These are phyloP conservation scores for Heteromurus nitidus DNA, from an alignment of 2,888 invertebrate genomes.

Conservation along the genomic window DNA sequence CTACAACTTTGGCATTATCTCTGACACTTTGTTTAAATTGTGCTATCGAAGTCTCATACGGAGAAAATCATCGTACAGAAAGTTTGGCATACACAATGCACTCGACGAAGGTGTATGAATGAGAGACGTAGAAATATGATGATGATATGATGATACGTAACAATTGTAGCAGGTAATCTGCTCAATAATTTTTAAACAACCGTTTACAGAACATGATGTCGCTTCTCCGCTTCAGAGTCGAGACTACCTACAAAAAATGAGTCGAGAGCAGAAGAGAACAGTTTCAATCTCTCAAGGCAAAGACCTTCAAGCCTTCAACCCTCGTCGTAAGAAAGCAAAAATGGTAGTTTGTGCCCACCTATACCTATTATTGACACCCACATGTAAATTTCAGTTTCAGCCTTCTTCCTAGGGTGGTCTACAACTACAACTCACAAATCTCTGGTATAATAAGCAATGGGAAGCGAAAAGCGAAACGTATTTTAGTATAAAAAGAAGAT, in stretches of 20 bases:
- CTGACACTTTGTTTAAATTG: too few species aligned
- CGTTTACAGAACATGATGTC: too few species aligned
- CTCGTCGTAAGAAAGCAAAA: conserved; percentile 5
- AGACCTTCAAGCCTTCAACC: conserved; percentile 33
- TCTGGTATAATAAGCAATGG: too few species aligned
- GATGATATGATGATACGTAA: not conserved
- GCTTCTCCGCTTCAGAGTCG: too few species aligned
- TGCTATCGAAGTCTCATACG: too few species aligned
- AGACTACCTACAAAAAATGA: too few species aligned
- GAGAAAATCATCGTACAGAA: too few species aligned
- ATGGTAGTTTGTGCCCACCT: conserved; percentile 25
- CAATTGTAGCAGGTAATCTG: not conserved
- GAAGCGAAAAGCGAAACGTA: too few species aligned
- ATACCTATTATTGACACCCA: conserved; percentile 58
- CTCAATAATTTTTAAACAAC: not conserved
- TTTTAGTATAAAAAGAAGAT: not conserved
- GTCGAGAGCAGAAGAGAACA: too few species aligned
- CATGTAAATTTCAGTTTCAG: conserved; percentile 33
- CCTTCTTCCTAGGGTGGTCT: not conserved
- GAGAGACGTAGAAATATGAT: not conserved
- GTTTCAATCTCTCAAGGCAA: conserved; percentile 34
- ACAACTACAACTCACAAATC: not conserved
- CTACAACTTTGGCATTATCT: too few species aligned
- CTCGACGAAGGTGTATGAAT: not conserved
- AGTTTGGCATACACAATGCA: too few species aligned